Evolutionary conservation across 2,888 invertebrate species (phyloP).

Genomic region (Sarcophaga carnaria): DNA sequence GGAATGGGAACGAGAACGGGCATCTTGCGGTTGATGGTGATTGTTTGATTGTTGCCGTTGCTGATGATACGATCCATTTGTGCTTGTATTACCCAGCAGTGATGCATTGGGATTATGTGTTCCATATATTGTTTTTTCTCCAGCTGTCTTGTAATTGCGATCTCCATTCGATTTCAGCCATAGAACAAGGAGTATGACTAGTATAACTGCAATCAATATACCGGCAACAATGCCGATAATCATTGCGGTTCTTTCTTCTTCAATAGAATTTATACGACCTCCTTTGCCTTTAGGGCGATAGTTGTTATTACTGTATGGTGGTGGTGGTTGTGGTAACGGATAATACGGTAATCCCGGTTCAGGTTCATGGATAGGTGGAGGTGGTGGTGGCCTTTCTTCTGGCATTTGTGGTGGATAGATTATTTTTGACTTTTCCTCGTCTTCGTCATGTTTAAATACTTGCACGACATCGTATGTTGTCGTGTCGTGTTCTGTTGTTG

Average conservation of each 20-base stretch:
- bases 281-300: constrained; percentile 80
- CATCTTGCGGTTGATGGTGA: constrained; percentile 76
- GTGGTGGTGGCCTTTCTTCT: constrained; percentile 74
- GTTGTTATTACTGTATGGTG: constrained; percentile 78
- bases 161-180: constrained; percentile 94
- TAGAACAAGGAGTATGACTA: constrained; percentile 94
- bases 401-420: constrained; percentile 71
- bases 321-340: constrained; percentile 76
- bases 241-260: constrained; percentile 88
- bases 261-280: constrained; percentile 86
- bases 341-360: constrained; percentile 75
- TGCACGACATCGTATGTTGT: constrained; percentile 77
- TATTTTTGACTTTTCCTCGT: constrained; percentile 70
- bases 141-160: constrained; percentile 96
- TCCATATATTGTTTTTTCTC: constrained; percentile 87
- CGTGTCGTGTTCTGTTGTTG: constrained; percentile 79
- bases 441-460: constrained; percentile 68
- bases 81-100: constrained; percentile 86
- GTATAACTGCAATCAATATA: constrained; percentile 93
- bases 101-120: constrained; percentile 90
- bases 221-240: constrained; percentile 95
- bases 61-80: constrained; percentile 82
- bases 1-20: constrained; percentile 74
- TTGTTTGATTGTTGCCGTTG: constrained; percentile 78
- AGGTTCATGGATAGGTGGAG: constrained; percentile 71